Evolutionary conservation across 2,888 invertebrate genomes (phyloP).

Genomic region (Omphaloscelis lunosa): DNA sequence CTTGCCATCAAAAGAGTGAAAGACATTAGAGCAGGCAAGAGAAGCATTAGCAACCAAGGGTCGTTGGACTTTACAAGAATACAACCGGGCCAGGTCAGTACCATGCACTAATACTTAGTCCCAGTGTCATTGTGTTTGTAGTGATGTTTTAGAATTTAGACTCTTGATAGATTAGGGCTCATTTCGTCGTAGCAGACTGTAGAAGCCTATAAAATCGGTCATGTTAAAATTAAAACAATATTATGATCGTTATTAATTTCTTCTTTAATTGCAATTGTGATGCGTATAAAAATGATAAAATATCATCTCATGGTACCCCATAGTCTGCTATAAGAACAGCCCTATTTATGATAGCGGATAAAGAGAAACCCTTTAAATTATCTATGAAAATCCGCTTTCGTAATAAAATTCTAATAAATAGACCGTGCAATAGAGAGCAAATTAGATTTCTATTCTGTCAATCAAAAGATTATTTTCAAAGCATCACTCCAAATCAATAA

Average conservation of each 20-base stretch:
- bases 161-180: slow-evolving; percentile 68
- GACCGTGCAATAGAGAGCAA: slow-evolving; percentile 74
- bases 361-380: slow-evolving; percentile 13
- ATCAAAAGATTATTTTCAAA: slow-evolving; percentile 76
- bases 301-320: not conserved
- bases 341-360: slow-evolving; percentile 76
- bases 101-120: slow-evolving; percentile 58
- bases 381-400: slow-evolving; percentile 73
- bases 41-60: slow-evolving; percentile 90
- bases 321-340: slow-evolving; percentile 53
- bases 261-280: too few relatives aligned
- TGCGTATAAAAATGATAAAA: not conserved
- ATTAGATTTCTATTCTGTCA: slow-evolving; percentile 72
- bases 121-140: slow-evolving; percentile 77
- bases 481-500: slow-evolving; percentile 83
- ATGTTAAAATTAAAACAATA: too few relatives aligned
- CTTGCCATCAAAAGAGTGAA: slow-evolving; percentile 99
- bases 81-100: slow-evolving; percentile 89
- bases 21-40: slow-evolving; percentile 97
- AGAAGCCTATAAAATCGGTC: not conserved
- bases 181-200: slow-evolving; percentile 37
- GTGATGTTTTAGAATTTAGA: slow-evolving; percentile 87
- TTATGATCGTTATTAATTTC: too few relatives aligned
- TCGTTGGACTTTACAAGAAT: slow-evolving; percentile 87
- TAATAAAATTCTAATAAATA: slow-evolving; percentile 68